Base-by-base conservation (phyloP, 1,140 invertebrate genomes). In the Drosophila arizonae region DNA sequence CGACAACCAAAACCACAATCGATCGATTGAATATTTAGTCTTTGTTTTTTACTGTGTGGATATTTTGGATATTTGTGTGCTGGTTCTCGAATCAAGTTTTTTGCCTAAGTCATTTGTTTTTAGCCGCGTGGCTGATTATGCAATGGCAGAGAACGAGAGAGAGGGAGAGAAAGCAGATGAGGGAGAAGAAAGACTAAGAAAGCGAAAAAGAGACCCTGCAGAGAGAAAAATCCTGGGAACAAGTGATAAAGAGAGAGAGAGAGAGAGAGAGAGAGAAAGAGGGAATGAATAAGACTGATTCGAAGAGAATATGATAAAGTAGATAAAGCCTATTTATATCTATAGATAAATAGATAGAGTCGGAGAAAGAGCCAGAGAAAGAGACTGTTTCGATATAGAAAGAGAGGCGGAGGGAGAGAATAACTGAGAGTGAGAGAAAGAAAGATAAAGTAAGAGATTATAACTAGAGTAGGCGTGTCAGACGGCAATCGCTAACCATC, bases 21-120 rank as follows among this genome's bases (percentile, higher is more conserved):
- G 39, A 24, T 68, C 63, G 45, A 73, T 73, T 69, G 52, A 51
- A 63, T 52, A 33, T 46, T 11, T 2, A 24, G 6, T 11, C 45
- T 33, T 51, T 21, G 17, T 39, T 56, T 46, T 33, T 24, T 24
- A 24, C 21, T 24, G 21, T 21, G 6, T 17, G 21, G 3, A 24
- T 24, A 3, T 21, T 17, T 8, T 33, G 33, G n/a, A 28, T 48
- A 41, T 48, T 43, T 17, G 26, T 48, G 67, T 60, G 43, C 46
- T 48, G 11, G 10, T 39, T 39, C 36, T 15, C 43, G 6, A 17
- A 17, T 24, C 46, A 62, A 65, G 79, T 76, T 81, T 76, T 75
- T 73, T 56, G 79, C 54, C 61, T 48, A 71, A 82, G 79, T 82
- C 79, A 62, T 82, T 78, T 36, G 75, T 28, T 36, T 60, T 6